Percentiles rank a stretch among this genome's conserved stretches.
phyloP scores from a whole-genome alignment of 2,797 vertebrate genomes.

The Neosilurus mollespiculum region DNA sequence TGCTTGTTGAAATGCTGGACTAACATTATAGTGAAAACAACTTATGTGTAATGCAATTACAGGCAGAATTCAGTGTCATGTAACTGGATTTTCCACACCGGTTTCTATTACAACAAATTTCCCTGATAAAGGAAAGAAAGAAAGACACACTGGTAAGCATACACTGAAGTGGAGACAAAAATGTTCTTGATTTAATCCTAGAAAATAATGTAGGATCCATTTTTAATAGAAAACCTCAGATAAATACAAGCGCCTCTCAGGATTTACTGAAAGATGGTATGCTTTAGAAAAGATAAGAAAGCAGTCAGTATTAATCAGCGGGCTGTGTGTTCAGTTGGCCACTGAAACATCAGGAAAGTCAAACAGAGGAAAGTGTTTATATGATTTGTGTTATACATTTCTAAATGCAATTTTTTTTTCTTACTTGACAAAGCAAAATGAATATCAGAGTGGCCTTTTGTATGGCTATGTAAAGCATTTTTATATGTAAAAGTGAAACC shows the following conservation, averaged over 20 bases:
- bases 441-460: background rate
- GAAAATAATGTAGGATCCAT: background rate
- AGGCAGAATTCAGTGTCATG: background rate
- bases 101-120: background rate
- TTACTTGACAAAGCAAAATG: background rate
- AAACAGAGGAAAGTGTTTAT: background rate
- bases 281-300: background rate
- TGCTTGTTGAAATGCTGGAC: background rate
- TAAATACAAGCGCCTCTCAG: background rate
- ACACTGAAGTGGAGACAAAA: background rate
- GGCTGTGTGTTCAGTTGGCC: background rate
- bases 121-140: background rate
- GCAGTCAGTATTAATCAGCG: background rate
- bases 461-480: constrained; percentile 9
- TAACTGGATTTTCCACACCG: background rate
- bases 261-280: background rate
- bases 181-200: background rate
- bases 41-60: background rate
- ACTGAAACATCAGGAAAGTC: background rate
- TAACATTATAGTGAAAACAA: background rate
- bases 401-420: background rate
- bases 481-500: constrained; percentile 9
- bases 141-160: background rate
- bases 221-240: background rate
- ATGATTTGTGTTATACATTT: background rate